phyloP scores from a whole-genome alignment of 2,113 vertebrate genomes.

The Embiotoca jacksoni region DNA sequence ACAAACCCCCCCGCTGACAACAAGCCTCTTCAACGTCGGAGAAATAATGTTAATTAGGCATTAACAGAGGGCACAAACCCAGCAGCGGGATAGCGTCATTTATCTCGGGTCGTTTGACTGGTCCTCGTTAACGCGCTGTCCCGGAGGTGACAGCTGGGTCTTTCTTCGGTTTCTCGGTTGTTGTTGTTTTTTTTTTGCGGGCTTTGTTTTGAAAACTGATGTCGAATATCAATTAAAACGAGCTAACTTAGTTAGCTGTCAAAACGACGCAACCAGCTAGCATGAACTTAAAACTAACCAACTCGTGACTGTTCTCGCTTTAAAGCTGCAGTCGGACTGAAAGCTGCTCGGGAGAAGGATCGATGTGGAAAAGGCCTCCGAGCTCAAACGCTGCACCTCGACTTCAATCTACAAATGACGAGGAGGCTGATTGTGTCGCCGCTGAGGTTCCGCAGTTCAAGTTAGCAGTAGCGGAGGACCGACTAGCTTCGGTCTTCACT shows the following conservation, averaged over 20 bases:
- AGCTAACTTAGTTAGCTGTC: slow-evolving; percentile 79
- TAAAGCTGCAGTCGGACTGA: not conserved
- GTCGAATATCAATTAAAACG: slow-evolving; percentile 58
- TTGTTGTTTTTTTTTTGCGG: slow-evolving; percentile 34
- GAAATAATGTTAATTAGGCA: slow-evolving; percentile 32
- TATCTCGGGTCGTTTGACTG: not conserved
- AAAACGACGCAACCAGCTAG: slow-evolving; percentile 71
- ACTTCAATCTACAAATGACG: slow-evolving; percentile 28
- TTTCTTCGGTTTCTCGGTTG: slow-evolving; percentile 38
- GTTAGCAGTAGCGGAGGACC: slow-evolving; percentile 58
- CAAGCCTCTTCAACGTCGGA: slow-evolving; percentile 18
- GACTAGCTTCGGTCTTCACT: slow-evolving; percentile 49
- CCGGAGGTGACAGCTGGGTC: slow-evolving; percentile 39
- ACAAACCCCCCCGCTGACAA: slow-evolving; percentile 20
- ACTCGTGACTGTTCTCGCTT: slow-evolving; percentile 28
- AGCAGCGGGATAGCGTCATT: not conserved
- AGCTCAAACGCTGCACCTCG: slow-evolving; percentile 5
- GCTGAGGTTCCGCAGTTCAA: slow-evolving; percentile 63
- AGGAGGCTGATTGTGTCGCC: slow-evolving; percentile 3
- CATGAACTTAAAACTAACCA: slow-evolving; percentile 41
- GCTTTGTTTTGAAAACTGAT: slow-evolving; percentile 79
- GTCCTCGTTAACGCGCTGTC: not conserved
- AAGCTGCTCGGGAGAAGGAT: no score
- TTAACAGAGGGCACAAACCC: not conserved
- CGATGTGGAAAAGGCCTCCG: slow-evolving; percentile 16